Evolutionary conservation across 2,888 invertebrate genomes (phyloP), one percentile per base, ranked within the genome.

Genomic region (Aporophyla lueneburgensis): DNA sequence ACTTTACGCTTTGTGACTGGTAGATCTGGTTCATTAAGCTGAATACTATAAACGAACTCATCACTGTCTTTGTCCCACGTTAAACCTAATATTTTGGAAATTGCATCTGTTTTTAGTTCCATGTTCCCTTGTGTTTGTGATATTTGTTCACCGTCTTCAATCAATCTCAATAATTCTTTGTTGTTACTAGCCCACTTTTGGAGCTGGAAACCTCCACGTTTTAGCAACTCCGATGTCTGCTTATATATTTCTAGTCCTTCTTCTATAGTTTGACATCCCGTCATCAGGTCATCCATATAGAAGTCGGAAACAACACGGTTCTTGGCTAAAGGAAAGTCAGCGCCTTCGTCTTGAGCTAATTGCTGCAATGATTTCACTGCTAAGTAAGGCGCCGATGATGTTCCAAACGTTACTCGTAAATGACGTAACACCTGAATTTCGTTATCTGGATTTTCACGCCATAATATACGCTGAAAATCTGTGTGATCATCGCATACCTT

Each of bases 111-210:
- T 68, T 68, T 68, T 19, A 68, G 21, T 27, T 69, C 58, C 69
- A 69, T 59, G 46, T 69, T 69, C 33, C 59, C 70, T 59, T 70
- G 70, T 51, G 59, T 51, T 70, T 59, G 62, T 54, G 71, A 53
- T 40, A 61, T 61, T n/a, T 53, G 61, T 61, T 59, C 16, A 61
- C 61, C 61, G 40, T 24, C 61, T 61, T 61, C 51, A 51, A 70
- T 70, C 40, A 61, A 70, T 40, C 12, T 61, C 12, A 61, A 61
- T 53, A 71, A 53, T 62, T 71, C 62, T 19, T 5, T 62, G 21
- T 71, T 61, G 43, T 62, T 71, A 62, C 71, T 71, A 53, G 71
- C 24, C 71, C 71, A 71, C 53, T 71, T 71, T 61, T 71, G 71
- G 6, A 71, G 51, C 24, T 71, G 62, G 21, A 71, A 71, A 9